Evolutionary conservation across 2,113 vertebrate genomes (phyloP).

Genomic region (Notarius quadriscutis): DNA sequence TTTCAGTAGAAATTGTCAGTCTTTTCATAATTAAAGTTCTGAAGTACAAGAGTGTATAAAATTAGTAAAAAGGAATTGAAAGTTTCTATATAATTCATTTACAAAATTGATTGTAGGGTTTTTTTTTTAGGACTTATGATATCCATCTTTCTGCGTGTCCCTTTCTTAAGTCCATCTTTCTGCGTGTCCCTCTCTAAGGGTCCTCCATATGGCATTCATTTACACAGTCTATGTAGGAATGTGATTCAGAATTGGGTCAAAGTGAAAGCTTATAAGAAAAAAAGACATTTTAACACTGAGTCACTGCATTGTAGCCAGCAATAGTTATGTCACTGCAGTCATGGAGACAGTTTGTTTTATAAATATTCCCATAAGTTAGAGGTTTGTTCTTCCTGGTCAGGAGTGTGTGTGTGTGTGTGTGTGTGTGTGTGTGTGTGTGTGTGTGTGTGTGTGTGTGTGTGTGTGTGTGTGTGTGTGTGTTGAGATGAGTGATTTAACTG

Average conservation of each 20-base stretch:
- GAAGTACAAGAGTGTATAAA: background rate
- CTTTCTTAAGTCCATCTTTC: constrained; percentile 30
- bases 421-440: background rate
- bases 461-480: constrained; percentile 1
- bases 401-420: constrained; percentile 22
- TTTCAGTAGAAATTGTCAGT: background rate
- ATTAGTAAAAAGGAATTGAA: background rate
- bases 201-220: constrained; percentile 68
- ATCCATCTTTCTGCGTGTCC: constrained; percentile 31
- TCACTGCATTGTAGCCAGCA: constrained; percentile 11
- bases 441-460: background rate
- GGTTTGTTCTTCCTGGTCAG: background rate
- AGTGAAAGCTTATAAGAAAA: constrained; percentile 51
- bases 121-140: background rate
- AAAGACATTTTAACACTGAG: constrained; percentile 13
- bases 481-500: constrained; percentile 47
- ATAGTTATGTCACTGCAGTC: constrained; percentile 38
- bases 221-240: constrained; percentile 59
- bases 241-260: constrained; percentile 65
- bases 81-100: background rate
- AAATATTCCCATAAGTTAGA: constrained; percentile 22
- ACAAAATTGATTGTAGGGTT: background rate
- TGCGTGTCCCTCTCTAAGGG: constrained; percentile 41
- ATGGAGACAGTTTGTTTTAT: constrained; percentile 25
- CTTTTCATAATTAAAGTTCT: background rate